Evolutionary conservation across 2,113 vertebrate genomes (phyloP), one percentile per base, ranked within the genome.

Genomic region (Butorides virescens): DNA sequence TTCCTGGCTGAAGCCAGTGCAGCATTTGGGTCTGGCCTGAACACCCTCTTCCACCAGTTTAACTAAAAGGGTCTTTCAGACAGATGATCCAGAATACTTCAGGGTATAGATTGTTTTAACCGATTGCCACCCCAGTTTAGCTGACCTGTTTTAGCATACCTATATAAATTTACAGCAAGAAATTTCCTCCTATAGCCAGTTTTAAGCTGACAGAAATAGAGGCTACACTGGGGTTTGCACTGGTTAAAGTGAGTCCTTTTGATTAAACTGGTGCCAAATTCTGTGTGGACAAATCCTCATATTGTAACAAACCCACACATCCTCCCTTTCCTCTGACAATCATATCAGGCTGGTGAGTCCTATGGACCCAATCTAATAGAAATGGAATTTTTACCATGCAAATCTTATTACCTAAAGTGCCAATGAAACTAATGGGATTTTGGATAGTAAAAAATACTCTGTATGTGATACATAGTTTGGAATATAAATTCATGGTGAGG

Each of bases 351-450:
- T 96, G 95, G 95, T 92, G 96, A 97, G 95, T 97, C 95, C 97
- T 98, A 86, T 97, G 96, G 97, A 97, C 96, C 97, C 95, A 93
- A 96, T 97, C 95, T 96, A 96, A 97, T 96, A 97, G 96, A 97
- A 98, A 96, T 97, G 97, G 93, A 97, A 96, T 98, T 98, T 97
- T 97, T 96, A 97, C 97, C 97, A 97, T 97, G 97, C 95, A 97
- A 97, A 97, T 98, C 97, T 97, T 95, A 97, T 98, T 98, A 97
- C 95, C 95, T 97, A 97, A 98, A 97, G 91, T 94, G 95, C 90
- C 95, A 90, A 95, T 94, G 97, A 96, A 98, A 96, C 77, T 75
- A 92, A 92, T 94, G 90, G 81, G 86, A 95, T 89, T 97, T 96
- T 62, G 74, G 91, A 67, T 92, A 80, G 77, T 96, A 96, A 97